Conservation (phyloP, 2,797 vertebrate species). For the Eremophila alpestris region DNA sequence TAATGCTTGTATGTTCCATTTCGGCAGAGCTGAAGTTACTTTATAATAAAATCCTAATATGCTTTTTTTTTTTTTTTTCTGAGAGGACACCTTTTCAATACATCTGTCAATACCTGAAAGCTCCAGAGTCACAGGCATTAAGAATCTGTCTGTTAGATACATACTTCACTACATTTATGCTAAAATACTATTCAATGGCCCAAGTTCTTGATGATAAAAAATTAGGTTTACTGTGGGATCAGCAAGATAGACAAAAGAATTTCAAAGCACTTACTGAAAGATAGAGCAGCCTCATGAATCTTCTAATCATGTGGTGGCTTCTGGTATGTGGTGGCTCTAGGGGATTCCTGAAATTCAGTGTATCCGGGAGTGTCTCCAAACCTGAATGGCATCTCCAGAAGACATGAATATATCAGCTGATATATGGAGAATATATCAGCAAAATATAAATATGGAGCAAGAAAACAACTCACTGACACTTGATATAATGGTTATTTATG, state of each 20-base stretch:
- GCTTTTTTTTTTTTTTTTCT: background rate
- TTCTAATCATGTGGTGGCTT: background rate
- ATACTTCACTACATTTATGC: background rate
- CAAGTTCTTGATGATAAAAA: background rate
- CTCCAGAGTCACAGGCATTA: background rate
- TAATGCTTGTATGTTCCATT: background rate
- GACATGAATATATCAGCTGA: background rate
- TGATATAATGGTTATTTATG: background rate
- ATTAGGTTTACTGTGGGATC: background rate
- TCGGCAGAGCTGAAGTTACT: background rate
- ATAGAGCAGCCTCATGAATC: background rate
- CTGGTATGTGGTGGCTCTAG: background rate
- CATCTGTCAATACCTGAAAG: background rate
- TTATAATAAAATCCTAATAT: background rate
- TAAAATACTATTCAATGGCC: background rate
- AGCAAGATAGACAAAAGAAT: background rate
- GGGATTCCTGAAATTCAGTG: background rate
- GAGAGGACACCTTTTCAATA: background rate
- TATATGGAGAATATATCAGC: background rate
- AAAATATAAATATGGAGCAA: background rate
- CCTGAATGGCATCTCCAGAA: background rate
- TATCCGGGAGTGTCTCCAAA: background rate
- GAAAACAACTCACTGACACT: background rate
- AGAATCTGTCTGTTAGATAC: background rate
- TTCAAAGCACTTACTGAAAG: background rate